Conservation (phyloP, 1,140 invertebrate species). For the Drosophila athabasca region DNA sequence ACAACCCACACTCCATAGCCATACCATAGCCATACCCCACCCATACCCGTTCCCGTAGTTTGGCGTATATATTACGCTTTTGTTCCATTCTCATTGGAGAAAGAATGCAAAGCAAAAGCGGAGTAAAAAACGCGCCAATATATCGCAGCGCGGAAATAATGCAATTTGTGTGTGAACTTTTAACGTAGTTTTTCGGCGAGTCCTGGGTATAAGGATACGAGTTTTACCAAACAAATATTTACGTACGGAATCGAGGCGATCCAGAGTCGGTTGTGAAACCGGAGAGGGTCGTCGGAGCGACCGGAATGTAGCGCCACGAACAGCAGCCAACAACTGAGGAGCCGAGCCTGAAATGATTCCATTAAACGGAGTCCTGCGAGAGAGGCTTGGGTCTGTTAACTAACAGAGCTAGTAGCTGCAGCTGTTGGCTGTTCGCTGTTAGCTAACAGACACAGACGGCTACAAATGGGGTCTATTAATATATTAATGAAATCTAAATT, state of each 20-base stretch:
- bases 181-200: constrained; percentile 63
- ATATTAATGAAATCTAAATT: constrained; percentile 47
- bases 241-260: constrained; percentile 47
- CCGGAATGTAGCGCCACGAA: constrained; percentile 30
- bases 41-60: too few species aligned
- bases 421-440: constrained; percentile 27
- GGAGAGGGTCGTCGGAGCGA: not conserved
- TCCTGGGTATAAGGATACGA: constrained; percentile 36
- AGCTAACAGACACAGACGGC: constrained; percentile 25
- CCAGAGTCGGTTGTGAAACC: not conserved
- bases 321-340: constrained; percentile 47
- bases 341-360: constrained; percentile 22
- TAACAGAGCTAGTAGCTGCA: too few species aligned
- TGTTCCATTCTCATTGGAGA: constrained; percentile 31
- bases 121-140: constrained; percentile 71
- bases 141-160: constrained; percentile 72
- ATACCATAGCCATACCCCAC: too few species aligned
- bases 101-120: constrained; percentile 27
- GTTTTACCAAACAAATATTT: constrained; percentile 72
- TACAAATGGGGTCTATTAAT: constrained; percentile 30
- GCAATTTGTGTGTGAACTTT: constrained; percentile 82
- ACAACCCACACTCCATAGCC: too few species aligned
- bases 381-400: not conserved
- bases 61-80: constrained; percentile 59
- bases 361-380: constrained; percentile 31